Percentiles rank a stretch among this genome's conserved stretches.
phyloP scores from a whole-genome alignment of 1,140 invertebrate genomes.

The Triops longicaudatus region DNA sequence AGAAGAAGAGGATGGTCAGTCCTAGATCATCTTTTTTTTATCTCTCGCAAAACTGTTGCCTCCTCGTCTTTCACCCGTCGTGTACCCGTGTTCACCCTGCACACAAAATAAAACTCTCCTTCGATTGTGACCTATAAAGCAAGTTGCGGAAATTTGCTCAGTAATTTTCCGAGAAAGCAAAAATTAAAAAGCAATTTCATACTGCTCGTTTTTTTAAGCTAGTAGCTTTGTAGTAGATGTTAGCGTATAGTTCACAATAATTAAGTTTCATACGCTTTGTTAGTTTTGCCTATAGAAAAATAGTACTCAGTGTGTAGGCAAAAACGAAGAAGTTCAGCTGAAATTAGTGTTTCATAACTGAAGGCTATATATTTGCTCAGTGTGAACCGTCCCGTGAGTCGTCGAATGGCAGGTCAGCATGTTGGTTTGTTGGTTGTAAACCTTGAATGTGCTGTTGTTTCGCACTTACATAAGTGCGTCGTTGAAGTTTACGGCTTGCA shows the following conservation, averaged over 20 bases:
- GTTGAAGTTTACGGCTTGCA: not conserved
- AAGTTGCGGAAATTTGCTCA: not conserved
- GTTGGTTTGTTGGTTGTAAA: not conserved
- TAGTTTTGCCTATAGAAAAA: not conserved
- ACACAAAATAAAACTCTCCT: not conserved
- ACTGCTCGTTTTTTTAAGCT: not conserved
- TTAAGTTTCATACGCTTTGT: not conserved
- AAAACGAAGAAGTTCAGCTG: not conserved
- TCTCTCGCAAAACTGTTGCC: not conserved
- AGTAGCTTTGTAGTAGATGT: not conserved
- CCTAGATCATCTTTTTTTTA: not conserved
- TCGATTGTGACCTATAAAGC: not conserved
- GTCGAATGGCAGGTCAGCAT: conserved; percentile 10
- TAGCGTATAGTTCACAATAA: not conserved
- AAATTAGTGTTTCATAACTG: too few species aligned
- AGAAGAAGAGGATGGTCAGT: conserved; percentile 19
- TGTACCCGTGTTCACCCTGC: conserved; percentile 2
- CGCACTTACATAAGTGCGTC: not conserved
- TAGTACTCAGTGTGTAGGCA: not conserved
- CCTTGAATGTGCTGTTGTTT: not conserved
- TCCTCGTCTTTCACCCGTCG: not conserved
- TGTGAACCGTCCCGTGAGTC: not conserved
- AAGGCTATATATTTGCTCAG: not conserved
- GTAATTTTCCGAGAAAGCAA: too few species aligned
- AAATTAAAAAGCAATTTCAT: not conserved